phyloP scores from a whole-genome alignment of 2,797 vertebrate species.

The Anniella stebbinsi region DNA sequence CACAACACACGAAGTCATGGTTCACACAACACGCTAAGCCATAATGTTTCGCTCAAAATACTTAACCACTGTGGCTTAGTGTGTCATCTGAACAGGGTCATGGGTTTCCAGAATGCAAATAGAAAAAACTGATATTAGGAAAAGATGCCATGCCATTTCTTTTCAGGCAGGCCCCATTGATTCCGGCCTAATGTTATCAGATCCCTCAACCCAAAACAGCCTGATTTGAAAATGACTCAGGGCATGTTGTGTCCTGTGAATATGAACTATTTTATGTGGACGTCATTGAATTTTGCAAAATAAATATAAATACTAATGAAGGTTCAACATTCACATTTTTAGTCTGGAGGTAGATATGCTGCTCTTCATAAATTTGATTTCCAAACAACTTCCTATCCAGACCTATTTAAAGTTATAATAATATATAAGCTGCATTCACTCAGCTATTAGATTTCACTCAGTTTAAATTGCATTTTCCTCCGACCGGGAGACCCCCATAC shows the following conservation, averaged over 20 bases:
- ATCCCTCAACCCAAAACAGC: too few species aligned
- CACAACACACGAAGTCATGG: too few species aligned
- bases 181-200: not conserved
- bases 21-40: too few species aligned
- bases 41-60: too few species aligned
- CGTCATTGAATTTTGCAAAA: not conserved
- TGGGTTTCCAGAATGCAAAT: not conserved
- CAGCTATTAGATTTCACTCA: not conserved
- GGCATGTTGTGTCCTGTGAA: too few species aligned
- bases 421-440: not conserved
- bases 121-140: not conserved
- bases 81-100: too few species aligned
- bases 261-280: not conserved
- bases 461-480: not conserved
- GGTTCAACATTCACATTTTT: not conserved
- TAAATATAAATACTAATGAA: not conserved
- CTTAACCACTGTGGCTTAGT: too few species aligned
- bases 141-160: not conserved
- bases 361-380: not conserved
- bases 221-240: too few species aligned
- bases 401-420: not conserved
- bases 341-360: not conserved
- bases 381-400: not conserved
- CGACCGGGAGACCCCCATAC: not conserved
- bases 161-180: not conserved